Conservation (phyloP, 2,888 invertebrate genomes). For the Neoascia interrupta region DNA sequence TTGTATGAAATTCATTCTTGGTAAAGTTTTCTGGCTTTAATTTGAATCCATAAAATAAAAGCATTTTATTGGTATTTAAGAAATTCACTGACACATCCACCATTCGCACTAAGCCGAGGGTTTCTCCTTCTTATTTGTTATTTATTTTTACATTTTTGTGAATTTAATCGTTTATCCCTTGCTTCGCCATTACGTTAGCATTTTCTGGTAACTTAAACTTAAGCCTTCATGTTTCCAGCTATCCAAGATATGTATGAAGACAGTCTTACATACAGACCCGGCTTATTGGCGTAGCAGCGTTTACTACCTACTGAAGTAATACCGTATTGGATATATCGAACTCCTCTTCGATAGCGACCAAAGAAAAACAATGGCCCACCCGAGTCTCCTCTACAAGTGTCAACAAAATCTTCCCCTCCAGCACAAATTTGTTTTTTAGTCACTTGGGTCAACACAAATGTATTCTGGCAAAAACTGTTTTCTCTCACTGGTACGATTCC, state of each 20-base stretch:
- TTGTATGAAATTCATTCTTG: too few species aligned
- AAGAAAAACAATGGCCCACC: slow-evolving; percentile 73
- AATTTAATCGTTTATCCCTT: too few species aligned
- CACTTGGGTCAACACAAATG: slow-evolving; percentile 74
- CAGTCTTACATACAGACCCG: slow-evolving; percentile 82
- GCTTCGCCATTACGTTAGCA: too few species aligned
- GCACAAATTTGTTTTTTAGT: slow-evolving; percentile 81
- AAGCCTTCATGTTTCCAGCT: slow-evolving; percentile 73
- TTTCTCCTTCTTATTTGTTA: too few species aligned
- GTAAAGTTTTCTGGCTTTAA: too few species aligned
- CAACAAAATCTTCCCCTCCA: slow-evolving; percentile 77
- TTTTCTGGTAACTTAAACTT: too few species aligned
- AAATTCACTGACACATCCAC: too few species aligned
- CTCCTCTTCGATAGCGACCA: slow-evolving; percentile 44
- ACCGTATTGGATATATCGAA: slow-evolving; percentile 79
- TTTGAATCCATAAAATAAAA: too few species aligned
- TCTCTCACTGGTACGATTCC: slow-evolving; percentile 70
- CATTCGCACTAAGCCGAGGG: too few species aligned
- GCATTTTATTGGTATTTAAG: too few species aligned
- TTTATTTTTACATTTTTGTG: too few species aligned
- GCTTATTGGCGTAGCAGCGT: slow-evolving; percentile 80
- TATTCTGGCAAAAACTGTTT: slow-evolving; percentile 71
- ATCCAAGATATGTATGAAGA: slow-evolving; percentile 82
- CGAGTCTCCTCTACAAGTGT: slow-evolving; percentile 67
- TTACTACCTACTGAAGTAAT: slow-evolving; percentile 84